phyloP scores from a whole-genome alignment of 2,113 vertebrate genomes.

The Nicator chloris region DNA sequence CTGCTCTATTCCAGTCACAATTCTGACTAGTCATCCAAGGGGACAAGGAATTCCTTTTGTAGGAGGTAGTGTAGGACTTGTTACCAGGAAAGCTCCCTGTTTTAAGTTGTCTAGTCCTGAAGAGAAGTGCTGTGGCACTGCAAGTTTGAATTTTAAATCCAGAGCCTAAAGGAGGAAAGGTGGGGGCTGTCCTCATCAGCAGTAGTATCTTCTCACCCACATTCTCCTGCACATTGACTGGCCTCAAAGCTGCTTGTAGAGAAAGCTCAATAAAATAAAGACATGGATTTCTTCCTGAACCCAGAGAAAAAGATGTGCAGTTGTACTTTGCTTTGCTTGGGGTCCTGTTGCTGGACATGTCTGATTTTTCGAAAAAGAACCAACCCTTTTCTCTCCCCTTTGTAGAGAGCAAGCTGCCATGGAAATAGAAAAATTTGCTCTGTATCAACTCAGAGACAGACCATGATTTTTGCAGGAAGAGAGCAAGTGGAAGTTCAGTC shows the following conservation, averaged over 20 bases:
- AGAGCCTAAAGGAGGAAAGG: not conserved
- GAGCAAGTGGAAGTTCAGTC: not conserved
- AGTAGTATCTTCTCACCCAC: not conserved
- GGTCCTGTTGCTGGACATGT: not conserved
- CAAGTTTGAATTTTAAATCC: slow-evolving; percentile 30
- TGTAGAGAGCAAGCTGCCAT: not conserved
- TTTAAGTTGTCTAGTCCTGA: not conserved
- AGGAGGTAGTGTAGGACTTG: slow-evolving; percentile 47
- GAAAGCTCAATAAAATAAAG: not conserved
- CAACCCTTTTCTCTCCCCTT: not conserved
- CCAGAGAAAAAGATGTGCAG: not conserved
- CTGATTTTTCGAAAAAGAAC: not conserved
- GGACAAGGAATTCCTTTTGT: slow-evolving; percentile 52
- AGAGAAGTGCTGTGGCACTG: not conserved
- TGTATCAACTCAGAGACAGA: not conserved
- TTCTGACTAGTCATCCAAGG: slow-evolving; percentile 38
- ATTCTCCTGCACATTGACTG: not conserved
- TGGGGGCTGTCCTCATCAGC: slow-evolving; percentile 5
- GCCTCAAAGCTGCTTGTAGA: not conserved
- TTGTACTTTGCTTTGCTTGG: not conserved
- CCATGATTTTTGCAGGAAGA: not conserved
- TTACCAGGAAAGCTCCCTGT: slow-evolving; percentile 23
- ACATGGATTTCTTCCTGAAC: not conserved
- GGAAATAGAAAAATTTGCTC: not conserved
- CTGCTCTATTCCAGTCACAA: slow-evolving; percentile 59